These are phyloP conservation scores for Papilio machaon DNA, from an alignment of 1,140 invertebrate genomes.

Conservation along the genomic window DNA sequence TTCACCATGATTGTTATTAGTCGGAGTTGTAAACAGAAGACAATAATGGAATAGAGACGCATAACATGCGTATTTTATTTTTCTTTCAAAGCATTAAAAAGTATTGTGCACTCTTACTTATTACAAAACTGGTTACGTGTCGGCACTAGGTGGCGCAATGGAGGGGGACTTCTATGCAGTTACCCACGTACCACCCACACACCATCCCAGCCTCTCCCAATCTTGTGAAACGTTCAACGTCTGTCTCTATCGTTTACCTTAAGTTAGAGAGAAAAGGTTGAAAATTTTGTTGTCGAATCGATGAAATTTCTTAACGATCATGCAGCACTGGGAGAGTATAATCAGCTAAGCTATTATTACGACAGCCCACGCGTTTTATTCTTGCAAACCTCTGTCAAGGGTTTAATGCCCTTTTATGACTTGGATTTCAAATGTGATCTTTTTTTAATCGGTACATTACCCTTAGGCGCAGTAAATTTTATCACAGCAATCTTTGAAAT, in stretches of 20 bases:
- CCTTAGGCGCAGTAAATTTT: background rate
- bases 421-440: constrained; percentile 40
- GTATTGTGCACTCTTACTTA: constrained; percentile 48
- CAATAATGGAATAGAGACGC: background rate
- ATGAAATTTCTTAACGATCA: constrained; percentile 46
- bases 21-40: background rate
- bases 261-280: constrained; percentile 42
- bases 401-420: constrained; percentile 65
- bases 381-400: constrained; percentile 50
- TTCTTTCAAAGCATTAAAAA: background rate
- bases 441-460: constrained; percentile 34
- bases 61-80: background rate
- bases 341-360: constrained; percentile 65
- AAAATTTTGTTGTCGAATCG: constrained; percentile 41
- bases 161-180: constrained; percentile 52
- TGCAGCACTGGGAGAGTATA: constrained; percentile 57
- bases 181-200: constrained; percentile 58
- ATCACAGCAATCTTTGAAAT: background rate
- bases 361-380: constrained; percentile 60
- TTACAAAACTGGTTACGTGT: constrained; percentile 53
- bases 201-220: constrained; percentile 43
- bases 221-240: constrained; percentile 38
- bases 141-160: constrained; percentile 53
- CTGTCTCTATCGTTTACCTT: constrained; percentile 46
- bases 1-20: background rate